Base-by-base conservation (phyloP, 2,797 vertebrate genomes). In the Arnoldichthys spilopterus region DNA sequence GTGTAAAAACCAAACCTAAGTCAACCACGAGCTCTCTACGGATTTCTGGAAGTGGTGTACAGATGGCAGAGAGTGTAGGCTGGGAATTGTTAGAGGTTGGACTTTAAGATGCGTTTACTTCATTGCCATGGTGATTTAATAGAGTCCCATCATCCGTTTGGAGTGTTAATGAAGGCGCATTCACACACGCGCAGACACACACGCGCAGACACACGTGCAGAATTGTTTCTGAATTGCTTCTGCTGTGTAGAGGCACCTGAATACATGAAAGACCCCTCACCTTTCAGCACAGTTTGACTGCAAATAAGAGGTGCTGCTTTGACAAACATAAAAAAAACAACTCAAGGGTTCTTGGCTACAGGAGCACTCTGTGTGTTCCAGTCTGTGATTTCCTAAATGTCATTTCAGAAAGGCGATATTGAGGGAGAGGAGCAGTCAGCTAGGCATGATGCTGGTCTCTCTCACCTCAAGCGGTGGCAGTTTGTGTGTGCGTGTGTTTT, bases 151-250 rank as follows among this genome's bases (percentile, higher is more conserved):
- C 70, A 74, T 79, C 78, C 79, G 82, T 72, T 78, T 76, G 82
- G 77, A 87, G 88, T 88, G 85, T 74, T 90, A 80, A 80, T 88
- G 88, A 87, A 88, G 58, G 26, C 26, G 61, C 22, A 67, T 30
- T 40, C 69, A 6, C 68, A 34, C 49, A 54, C 37, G 12, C 68
- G 6, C 54, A 80, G 37, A 6, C 53, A 71, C 47, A 24, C 53
- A 78, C 49, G 66, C 5, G n/a, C 69, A 30, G n/a, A 51, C 62
- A 49, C 71, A 49, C 6, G 7, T 7, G 7, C 34, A 37, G 7
- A 37, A 22, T 9, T 22, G 37, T 43, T 43, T 66, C 37, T 66
- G n/a, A 66, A 3, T 22, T 40, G 62, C 18, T 22, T 64, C 43
- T 67, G 12, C 45, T 13, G 2, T 6, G 24, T 45, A 45, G 40